Evolutionary conservation across 2,113 vertebrate species (phyloP), one percentile per base, ranked within the genome.

Genomic region (Rhynchomys soricoides): DNA sequence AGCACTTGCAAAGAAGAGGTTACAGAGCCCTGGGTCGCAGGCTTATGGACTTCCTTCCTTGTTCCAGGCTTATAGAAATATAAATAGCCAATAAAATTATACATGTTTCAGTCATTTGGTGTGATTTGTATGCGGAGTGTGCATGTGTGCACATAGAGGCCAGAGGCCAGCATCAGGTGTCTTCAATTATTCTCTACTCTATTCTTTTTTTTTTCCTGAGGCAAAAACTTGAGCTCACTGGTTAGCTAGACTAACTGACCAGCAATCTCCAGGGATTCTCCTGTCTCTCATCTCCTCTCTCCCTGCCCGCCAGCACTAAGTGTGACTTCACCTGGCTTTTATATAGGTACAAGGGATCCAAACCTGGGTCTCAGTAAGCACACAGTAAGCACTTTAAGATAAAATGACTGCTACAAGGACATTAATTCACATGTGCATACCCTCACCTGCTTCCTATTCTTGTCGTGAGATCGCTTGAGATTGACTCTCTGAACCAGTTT

Each of bases 281-380:
- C 12, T 70, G 12, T 9, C 66, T 55, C 48, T 0, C 40, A 16
- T 5, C 15, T 55, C 37, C 22, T 40, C 48, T 31, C 5, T 68
- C 29, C 31, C 31, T 68, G 45, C 45, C 64, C 34, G 21, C 64
- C 12, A 26, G 45, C 12, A 55, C 6, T 16, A 13, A 24, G 21
- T 52, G 7, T 24, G 1, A 0, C 48, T 31, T 37, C 3, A 1
- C 45, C 45, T 43, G 3, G 21, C 37, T 71, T n/a, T 22, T n/a
- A 2, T 15, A 29, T 71, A n/a, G 68, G 13, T 55, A 5, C 48
- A 15, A 22, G 66, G 48, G 13, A 40, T 17, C 13, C 34, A 71
- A 71, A 55, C 48, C 57, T n/a, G 70, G n/a, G 37, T 57, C 50
- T 57, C 21, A 8, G 52, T 57, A n/a, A 40, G 10, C 26, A 55